Evolutionary conservation across 2,888 invertebrate genomes (phyloP), one percentile per base, ranked within the genome.

Genomic region (Lasioglossum oenotherae): DNA sequence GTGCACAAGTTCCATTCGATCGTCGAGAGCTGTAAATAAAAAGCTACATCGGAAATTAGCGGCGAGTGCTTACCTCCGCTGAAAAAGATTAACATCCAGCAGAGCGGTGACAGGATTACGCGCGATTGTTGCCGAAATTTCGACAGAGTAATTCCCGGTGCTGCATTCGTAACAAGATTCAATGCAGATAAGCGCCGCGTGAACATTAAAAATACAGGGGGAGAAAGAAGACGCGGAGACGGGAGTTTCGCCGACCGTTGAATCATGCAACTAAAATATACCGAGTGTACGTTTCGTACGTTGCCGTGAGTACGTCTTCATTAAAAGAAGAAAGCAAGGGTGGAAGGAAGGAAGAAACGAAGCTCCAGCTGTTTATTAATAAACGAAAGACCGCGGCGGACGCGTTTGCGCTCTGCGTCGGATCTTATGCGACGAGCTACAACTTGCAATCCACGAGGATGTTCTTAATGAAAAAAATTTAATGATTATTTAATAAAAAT

Each of bases 251-350:
- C 76, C 35, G 41, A 41, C 67, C 79, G 87, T 86, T 89, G 88
- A 89, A 89, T 89, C 89, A 87, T 78, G 74, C 84, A 74, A 60
- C 85, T 75, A 85, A 89, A 88, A 89, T 89, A 89, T 81, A 88
- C 88, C 88, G 69, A 86, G 86, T 82, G 84, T 84, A 80, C 82
- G 84, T 86, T 88, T 81, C 60, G 83, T 81, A 85, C 82, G 71
- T 67, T 72, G 73, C 23, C 67, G 16, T 67, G 82, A 69, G 64
- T 74, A 74, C 53, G 82, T 69, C 77, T 75, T 79, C 81, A 80
- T 83, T 88, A 80, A 80, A 74, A 53, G 57, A 87, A 82, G 82
- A 81, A 64, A 27, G n/a, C 19, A 71, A 46, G 31, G 27, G 19
- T 71, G 74, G 73, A 74, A 74, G 67, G 77, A 35, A 46, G 27